These are phyloP conservation scores for Limonius californicus DNA, from an alignment of 1,140 invertebrate species.

Conservation along the genomic window DNA sequence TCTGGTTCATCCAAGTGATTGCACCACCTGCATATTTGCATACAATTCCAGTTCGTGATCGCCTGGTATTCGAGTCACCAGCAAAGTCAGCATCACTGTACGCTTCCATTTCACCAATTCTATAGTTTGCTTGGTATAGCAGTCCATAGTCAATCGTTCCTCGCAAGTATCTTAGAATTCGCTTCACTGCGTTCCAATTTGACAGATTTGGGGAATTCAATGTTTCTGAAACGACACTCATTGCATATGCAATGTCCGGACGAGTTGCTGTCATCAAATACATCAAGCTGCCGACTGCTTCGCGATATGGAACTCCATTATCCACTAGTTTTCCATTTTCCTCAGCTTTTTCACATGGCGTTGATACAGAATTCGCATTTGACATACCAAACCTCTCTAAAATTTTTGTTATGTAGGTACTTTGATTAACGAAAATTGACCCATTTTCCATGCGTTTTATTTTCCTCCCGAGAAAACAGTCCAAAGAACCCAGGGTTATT, in stretches of 20 bases:
- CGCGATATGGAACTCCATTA: conserved; percentile 23
- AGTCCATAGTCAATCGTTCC: conserved; percentile 40
- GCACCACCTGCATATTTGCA: too few relatives aligned
- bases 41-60: too few relatives aligned
- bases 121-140: not conserved
- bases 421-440: conserved; percentile 31
- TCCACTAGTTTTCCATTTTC: not conserved
- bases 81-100: conserved; percentile 45
- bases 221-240: conserved; percentile 35
- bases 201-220: conserved; percentile 42
- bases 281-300: conserved; percentile 43
- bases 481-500: conserved; percentile 21
- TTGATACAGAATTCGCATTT: conserved; percentile 31
- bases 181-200: conserved; percentile 34
- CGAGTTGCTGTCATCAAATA: conserved; percentile 45
- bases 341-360: conserved; percentile 13
- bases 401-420: conserved; percentile 28
- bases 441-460: conserved; percentile 30
- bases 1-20: too few relatives aligned
- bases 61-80: too few relatives aligned
- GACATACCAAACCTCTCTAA: conserved; percentile 35
- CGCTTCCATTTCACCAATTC: conserved; percentile 22
- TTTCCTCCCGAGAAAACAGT: conserved; percentile 40
- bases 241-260: conserved; percentile 44
- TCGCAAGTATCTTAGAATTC: conserved; percentile 43